Evolutionary conservation across 2,888 invertebrate genomes (phyloP), one percentile per base, ranked within the genome.

Genomic region (Alsophila aescularia): DNA sequence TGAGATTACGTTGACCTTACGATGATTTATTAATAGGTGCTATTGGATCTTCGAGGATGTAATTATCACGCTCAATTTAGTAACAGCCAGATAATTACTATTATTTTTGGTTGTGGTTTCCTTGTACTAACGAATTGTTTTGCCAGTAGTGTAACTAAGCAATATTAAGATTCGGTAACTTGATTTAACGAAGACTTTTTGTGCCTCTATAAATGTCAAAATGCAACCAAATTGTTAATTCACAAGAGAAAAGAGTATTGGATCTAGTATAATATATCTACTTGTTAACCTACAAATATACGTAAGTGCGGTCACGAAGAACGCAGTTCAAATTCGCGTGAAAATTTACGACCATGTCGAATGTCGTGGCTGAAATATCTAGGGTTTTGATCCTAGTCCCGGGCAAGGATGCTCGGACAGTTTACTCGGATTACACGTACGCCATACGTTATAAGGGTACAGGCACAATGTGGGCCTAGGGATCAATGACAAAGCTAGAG

Each of bases 311-410:
- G 66, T 64, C 64, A 66, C 61, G 57, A 40, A 62, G 50, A 70
- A 69, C 58, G 64, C 59, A 62, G 75, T 77, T 82, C 75, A 79
- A 79, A 84, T 72, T 79, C 76, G 77, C 75, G 79, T 79, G 79
- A 82, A 81, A 82, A 85, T 85, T 79, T 84, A 85, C 79, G 83
- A 73, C 68, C 67, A 63, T 71, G 76, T 79, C 81, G 75, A 81
- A 74, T 72, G 72, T 79, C 81, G 78, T 76, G 60, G 65, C 62
- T 55, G 73, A 75, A 78, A 81, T 77, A 75, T 72, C 75, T 70
- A 67, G 65, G 62, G 65, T 67, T 66, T 67, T 62, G 68, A 70
- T 66, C 62, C 66, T 69, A 53, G 69, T 67, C 67, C 66, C 64
- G 62, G 53, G 63, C 67, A 64, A 48, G 62, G 64, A 60, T 54